Percentiles rank a stretch among this genome's conserved stretches.
These are phyloP conservation scores for Apodemia hepburni DNA, from an alignment of 2,888 invertebrate genomes.

Conservation along the genomic window DNA sequence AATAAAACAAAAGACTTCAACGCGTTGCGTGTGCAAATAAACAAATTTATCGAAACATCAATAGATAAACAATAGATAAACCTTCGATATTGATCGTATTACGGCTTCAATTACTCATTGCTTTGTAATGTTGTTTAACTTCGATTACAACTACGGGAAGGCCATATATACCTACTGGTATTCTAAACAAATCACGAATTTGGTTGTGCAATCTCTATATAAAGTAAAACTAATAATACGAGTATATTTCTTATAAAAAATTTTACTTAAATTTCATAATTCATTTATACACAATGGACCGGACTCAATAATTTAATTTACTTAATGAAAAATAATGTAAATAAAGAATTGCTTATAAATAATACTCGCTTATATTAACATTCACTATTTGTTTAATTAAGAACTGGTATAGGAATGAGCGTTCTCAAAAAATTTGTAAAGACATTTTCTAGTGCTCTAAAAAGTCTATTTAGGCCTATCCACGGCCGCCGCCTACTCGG, in stretches of 20 bases:
- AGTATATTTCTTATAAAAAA: neutral
- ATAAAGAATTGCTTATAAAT: neutral
- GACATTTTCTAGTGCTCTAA: constrained; percentile 56
- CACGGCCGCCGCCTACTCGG: constrained; percentile 52
- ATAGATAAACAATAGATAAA: constrained; percentile 57
- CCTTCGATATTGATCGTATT: constrained; percentile 59
- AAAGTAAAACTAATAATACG: neutral
- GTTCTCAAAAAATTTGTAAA: constrained; percentile 53
- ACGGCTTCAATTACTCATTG: constrained; percentile 41
- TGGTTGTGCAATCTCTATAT: neutral
- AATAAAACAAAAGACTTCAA: constrained; percentile 68
- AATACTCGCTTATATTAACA: neutral
- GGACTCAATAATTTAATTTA: neutral
- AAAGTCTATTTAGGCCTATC: constrained; percentile 59
- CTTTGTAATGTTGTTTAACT: constrained; percentile 40
- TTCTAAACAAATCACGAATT: neutral
- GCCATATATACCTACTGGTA: neutral
- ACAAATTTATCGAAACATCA: constrained; percentile 50
- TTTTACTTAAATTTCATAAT: neutral
- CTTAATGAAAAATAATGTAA: neutral
- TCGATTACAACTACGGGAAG: constrained; percentile 26
- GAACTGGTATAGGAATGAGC: constrained; percentile 50
- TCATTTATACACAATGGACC: neutral
- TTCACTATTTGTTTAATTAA: constrained; percentile 20
- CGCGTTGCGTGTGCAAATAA: constrained; percentile 69